phyloP scores from a whole-genome alignment of 2,888 invertebrate species.

The Scaptomyza cyrtandrae region DNA sequence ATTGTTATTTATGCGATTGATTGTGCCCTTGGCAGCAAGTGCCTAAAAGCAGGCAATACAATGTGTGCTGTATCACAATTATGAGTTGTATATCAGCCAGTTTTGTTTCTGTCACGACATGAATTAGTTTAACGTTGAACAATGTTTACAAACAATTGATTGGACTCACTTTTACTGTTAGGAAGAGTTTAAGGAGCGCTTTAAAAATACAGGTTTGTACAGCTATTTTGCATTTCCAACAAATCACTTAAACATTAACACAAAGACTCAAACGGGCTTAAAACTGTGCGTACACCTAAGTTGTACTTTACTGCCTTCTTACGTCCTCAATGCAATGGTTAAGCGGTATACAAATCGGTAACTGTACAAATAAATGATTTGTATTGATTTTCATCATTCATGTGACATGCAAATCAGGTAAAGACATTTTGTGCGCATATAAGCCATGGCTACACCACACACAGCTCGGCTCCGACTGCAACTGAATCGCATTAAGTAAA shows the following conservation, averaged over 20 bases:
- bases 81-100: neutral
- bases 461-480: constrained; percentile 46
- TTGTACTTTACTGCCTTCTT: constrained; percentile 32
- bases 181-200: no score
- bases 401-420: constrained; percentile 19
- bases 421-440: constrained; percentile 1
- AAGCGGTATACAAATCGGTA: constrained; percentile 64
- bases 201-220: no score
- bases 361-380: constrained; percentile 25
- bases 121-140: neutral
- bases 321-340: constrained; percentile 71
- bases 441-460: constrained; percentile 52
- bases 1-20: no score
- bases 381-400: neutral
- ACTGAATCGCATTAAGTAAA: constrained; percentile 39
- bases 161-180: no score
- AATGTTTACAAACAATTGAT: neutral
- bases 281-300: no score
- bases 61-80: no score
- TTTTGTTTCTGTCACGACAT: neutral
- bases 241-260: no score
- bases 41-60: no score
- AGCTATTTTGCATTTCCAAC: no score
- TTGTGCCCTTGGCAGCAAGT: no score
- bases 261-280: no score